A percentile compares a stretch with the other conserved stretches of the same genome.
Evolutionary conservation across 1,140 invertebrate species (phyloP).

Genomic region (Cecropterus lyciades): DNA sequence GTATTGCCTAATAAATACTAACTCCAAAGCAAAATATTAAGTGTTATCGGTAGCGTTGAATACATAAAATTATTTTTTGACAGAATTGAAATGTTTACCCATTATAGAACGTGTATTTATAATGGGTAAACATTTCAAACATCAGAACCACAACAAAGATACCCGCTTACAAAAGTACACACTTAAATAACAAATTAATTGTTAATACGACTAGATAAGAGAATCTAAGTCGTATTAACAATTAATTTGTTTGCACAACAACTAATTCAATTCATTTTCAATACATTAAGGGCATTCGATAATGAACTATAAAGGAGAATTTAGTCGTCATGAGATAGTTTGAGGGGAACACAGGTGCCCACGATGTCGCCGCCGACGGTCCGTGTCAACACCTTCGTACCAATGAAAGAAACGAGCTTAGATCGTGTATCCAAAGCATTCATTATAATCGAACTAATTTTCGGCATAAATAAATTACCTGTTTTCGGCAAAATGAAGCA

Average conservation of each 20-base stretch:
- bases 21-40: too few species aligned
- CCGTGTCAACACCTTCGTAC: constrained; percentile 32
- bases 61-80: too few species aligned
- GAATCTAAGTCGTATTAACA: not conserved
- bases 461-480: constrained; percentile 36
- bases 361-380: constrained; percentile 33
- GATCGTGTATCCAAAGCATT: constrained; percentile 36
- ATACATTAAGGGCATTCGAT: not conserved
- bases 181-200: not conserved
- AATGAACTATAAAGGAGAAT: not conserved
- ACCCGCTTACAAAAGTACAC: too few species aligned
- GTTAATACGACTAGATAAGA: too few species aligned
- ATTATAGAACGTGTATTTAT: too few species aligned
- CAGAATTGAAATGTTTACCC: too few species aligned
- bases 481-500: constrained; percentile 19
- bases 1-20: too few species aligned
- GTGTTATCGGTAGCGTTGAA: too few species aligned
- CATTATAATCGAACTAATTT: constrained; percentile 28
- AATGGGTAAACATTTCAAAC: too few species aligned
- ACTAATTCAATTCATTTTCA: not conserved
- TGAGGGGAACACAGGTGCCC: constrained; percentile 1
- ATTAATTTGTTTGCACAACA: not conserved
- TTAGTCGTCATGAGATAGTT: not conserved
- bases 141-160: too few species aligned
- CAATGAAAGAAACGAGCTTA: constrained; percentile 10